Base-by-base conservation (phyloP, 2,113 vertebrate species). In the Phoxinus phoxinus region DNA sequence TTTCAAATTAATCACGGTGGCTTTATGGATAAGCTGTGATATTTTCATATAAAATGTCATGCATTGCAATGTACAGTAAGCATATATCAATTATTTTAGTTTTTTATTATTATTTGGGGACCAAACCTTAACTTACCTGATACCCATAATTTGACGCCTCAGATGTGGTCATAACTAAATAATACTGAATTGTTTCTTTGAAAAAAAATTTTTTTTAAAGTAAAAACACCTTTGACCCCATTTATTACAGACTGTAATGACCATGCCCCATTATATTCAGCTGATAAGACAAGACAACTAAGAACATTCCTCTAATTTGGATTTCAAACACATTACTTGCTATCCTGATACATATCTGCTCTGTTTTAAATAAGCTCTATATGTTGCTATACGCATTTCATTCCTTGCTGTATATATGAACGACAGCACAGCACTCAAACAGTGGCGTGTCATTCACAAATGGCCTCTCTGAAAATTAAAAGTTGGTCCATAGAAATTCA, bases 1-100 rank as follows among this genome's bases (percentile, higher is more conserved):
- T 74, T 41, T 48, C n/a, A 48, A 27, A 74, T 27, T 48, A 46
- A 17, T 15, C 41, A 74, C n/a, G 1, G 71, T 8, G 41, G n/a
- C 41, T 48, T 48, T 25, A 74, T 25, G 23, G 12, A 74, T 17
- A 74, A n/a, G 41, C 21, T 71, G 6, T 61, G n/a, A 61, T 61
- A 61, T 61, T 13, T 61, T 25, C 23, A 41, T n/a, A 72, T 41
- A 6, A 72, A 41, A 72, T 74, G 37, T 73, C 69, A 73, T 74
- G 12, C 23, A 73, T 21, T 73, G 37, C 23, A 46, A 73, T 27
- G n/a, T 72, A n/a, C 1, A 41, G 37, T 44, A 71, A 72, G 4
- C 17, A 69, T 69, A 35, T 35, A 9, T 69, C 0, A 67, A 53
- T 8, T 2, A 7, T 6, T 21, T 21, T 0, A 3, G 0, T 67